Evolutionary conservation across 2,888 invertebrate genomes (phyloP), one percentile per base, ranked within the genome.

Genomic region (Oscheius sp.): DNA sequence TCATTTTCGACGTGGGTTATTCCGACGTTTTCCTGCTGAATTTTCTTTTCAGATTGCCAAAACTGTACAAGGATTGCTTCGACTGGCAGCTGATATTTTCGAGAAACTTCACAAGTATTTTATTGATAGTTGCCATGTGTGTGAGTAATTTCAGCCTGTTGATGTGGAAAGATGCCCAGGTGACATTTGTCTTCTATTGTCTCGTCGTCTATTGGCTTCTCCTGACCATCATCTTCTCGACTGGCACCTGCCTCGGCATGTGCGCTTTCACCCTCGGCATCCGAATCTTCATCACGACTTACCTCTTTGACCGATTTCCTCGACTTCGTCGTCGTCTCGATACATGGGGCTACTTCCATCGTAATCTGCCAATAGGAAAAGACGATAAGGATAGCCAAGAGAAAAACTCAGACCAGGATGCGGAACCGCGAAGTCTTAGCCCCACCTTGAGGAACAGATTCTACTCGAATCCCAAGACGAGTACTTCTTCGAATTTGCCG

Each of bases 221-320:
- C 2, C 74, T 87, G 49, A 85, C 89, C 7, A 77, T 88, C 16
- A 41, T 89, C 21, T 79, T 89, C 58, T 81, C 88, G 2, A 84
- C 85, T 2, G 79, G 84, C 41, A 77, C 85, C 13, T 85, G 89
- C 66, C 87, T 89, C 73, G 88, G 84, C 64, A 74, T 88, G 68
- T 83, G 88, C 46, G 83, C 70, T 18, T 63, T 82, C 59, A 77
- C 85, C 13, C 70, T 90, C 23, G 90, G 90, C 6, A 82, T 90
- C 16, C 90, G 91, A 78, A 74, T 91, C 68, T 91, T 91, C 81
- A 78, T 91, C 43, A 87, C 90, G 43, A 89, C 90, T 64, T 90
- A 89, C 81, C 77, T 91, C 35, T 91, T 89, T 84, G 84, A 88
- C 75, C 87, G 88, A 35, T 91, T 90, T 79, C 91, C 91, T 6